phyloP scores from a whole-genome alignment of 2,888 invertebrate genomes.

The Criorhina ranunculi region DNA sequence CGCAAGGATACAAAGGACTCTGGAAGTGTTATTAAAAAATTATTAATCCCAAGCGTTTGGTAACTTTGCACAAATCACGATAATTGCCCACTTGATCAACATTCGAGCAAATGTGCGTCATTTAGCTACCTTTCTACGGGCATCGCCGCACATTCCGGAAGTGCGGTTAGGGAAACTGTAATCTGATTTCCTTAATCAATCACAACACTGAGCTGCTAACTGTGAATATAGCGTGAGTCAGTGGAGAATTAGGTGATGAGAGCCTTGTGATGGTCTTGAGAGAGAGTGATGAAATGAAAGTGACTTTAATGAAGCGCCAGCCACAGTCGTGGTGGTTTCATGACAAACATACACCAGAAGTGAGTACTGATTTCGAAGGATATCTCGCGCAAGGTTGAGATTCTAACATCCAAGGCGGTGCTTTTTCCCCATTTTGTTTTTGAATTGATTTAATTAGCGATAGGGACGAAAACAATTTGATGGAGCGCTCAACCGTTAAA shows the following conservation, averaged over 20 bases:
- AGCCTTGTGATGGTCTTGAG: conserved; percentile 6
- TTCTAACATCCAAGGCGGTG: conserved; percentile 7
- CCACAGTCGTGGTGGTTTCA: conserved; percentile 11
- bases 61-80: conserved; percentile 47
- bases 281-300: conserved; percentile 45
- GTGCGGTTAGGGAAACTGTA: conserved; percentile 30
- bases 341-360: conserved; percentile 19
- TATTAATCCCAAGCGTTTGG: conserved; percentile 30
- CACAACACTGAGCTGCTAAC: conserved; percentile 45
- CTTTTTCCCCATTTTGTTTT: conserved; percentile 37
- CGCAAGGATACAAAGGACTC: not conserved
- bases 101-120: conserved; percentile 29
- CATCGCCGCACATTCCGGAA: conserved; percentile 6
- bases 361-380: conserved; percentile 26
- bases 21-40: conserved; percentile 35
- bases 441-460: conserved; percentile 66
- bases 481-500: conserved; percentile 66
- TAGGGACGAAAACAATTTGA: conserved; percentile 64
- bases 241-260: conserved; percentile 26
- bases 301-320: conserved; percentile 53
- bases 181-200: conserved; percentile 71
- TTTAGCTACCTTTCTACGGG: conserved; percentile 13
- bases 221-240: conserved; percentile 19
- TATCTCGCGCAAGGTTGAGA: conserved; percentile 23
- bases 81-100: conserved; percentile 62